phyloP scores from a whole-genome alignment of 1,140 invertebrate genomes.

The Microplitis mediator region DNA sequence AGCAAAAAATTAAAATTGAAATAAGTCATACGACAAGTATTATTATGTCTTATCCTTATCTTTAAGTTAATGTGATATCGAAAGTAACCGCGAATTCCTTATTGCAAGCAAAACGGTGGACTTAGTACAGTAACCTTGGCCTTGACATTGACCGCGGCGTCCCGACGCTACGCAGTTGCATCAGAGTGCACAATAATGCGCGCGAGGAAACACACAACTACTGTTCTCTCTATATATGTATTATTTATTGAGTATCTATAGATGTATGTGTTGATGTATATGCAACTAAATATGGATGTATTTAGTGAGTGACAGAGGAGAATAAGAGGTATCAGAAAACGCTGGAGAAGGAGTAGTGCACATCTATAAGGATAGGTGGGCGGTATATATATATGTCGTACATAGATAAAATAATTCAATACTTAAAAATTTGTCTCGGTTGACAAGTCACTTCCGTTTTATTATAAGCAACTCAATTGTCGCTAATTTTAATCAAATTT shows the following conservation, averaged over 20 bases:
- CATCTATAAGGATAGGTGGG: background rate
- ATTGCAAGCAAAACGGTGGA: constrained; percentile 10
- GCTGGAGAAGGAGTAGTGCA: too few relatives aligned
- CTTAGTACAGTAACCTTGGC: constrained; percentile 50
- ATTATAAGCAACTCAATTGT: background rate
- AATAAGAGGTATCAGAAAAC: too few relatives aligned
- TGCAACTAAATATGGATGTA: background rate
- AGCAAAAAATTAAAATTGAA: too few relatives aligned
- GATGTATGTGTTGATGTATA: background rate
- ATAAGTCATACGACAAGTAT: too few relatives aligned
- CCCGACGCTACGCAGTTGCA: constrained; percentile 58
- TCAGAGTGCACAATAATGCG: constrained; percentile 38
- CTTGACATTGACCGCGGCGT: constrained; percentile 60
- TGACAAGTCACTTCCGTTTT: constrained; percentile 33
- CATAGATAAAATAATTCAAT: background rate
- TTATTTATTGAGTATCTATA: constrained; percentile 25
- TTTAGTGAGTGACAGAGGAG: background rate
- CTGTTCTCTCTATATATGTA: background rate
- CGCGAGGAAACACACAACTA: background rate
- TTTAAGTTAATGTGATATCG: background rate
- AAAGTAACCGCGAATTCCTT: constrained; percentile 25
- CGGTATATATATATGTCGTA: background rate
- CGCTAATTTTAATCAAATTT: too few relatives aligned
- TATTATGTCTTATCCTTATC: background rate
- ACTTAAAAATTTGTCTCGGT: constrained; percentile 22